phyloP scores from a whole-genome alignment of 2,797 vertebrate species.

The Rhinoraja longicauda region DNA sequence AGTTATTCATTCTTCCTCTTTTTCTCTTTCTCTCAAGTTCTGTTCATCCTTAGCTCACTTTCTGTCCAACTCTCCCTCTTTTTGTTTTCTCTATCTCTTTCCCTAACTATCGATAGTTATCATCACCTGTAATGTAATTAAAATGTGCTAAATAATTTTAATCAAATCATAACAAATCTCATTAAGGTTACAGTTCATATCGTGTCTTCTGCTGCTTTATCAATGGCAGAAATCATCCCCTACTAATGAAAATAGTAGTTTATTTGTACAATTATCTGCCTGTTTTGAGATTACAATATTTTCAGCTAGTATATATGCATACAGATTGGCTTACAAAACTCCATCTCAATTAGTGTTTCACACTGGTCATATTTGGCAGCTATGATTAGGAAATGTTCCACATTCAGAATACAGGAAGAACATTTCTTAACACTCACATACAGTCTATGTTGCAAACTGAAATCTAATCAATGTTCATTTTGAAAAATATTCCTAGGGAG shows the following conservation, averaged over 20 bases:
- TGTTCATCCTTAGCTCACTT: no score
- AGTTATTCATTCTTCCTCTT: no score
- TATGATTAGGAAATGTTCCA: background rate
- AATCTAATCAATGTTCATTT: background rate
- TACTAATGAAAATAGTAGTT: background rate
- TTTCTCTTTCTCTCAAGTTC: no score
- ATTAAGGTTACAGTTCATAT: background rate
- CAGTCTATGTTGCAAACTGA: background rate
- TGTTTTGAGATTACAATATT: background rate
- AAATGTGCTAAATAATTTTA: background rate
- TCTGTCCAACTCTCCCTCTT: background rate
- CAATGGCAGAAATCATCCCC: background rate
- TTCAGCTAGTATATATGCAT: background rate
- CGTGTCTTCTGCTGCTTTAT: background rate
- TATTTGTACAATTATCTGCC: background rate
- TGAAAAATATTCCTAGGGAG: slow-evolving; percentile 58
- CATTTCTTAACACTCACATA: background rate
- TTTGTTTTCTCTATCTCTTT: background rate
- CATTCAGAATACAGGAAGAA: background rate
- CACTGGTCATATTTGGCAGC: background rate
- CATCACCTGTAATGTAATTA: background rate
- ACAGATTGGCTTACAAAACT: background rate
- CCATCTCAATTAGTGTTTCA: background rate
- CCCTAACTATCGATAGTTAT: background rate
- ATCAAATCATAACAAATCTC: background rate